These are phyloP conservation scores for Drosophila trichaetosa DNA, from an alignment of 2,888 invertebrate species.

Conservation along the genomic window DNA sequence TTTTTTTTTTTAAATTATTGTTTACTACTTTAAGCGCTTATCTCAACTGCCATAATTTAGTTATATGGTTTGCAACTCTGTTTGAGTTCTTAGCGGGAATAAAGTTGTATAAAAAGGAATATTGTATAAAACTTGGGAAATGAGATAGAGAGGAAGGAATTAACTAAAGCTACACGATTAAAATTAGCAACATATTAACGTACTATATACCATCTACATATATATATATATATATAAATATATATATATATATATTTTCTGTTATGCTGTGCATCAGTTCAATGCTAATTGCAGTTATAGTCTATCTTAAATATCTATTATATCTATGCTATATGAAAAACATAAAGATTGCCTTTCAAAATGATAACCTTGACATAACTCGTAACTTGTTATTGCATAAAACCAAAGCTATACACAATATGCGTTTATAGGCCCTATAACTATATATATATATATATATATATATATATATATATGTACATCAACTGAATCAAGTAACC, in stretches of 20 bases:
- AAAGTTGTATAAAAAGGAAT: conserved; percentile 39
- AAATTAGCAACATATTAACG: conserved; percentile 37
- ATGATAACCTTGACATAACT: conserved; percentile 58
- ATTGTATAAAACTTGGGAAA: conserved; percentile 40
- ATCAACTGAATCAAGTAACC: conserved; percentile 13
- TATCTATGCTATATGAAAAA: conserved; percentile 44
- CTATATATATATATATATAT: conserved; percentile 26
- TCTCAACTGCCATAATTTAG: conserved; percentile 70
- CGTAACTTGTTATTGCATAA: conserved; percentile 76
- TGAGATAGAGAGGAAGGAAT: conserved; percentile 1
- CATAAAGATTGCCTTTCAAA: conserved; percentile 65
- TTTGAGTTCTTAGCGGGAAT: conserved; percentile 29
- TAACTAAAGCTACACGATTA: conserved; percentile 15
- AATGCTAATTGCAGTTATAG: conserved; percentile 66
- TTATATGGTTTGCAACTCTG: conserved; percentile 48
- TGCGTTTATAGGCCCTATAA: conserved; percentile 48
- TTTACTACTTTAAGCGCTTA: conserved; percentile 70
- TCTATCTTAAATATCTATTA: conserved; percentile 39
- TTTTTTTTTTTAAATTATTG: conserved; percentile 11
- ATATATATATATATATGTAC: conserved; percentile 2
- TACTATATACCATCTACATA: conserved; percentile 5
- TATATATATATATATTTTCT: conserved; percentile 34
- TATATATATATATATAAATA: neutral
- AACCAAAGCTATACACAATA: conserved; percentile 46
- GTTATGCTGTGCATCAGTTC: conserved; percentile 72